Evolutionary conservation across 2,888 invertebrate genomes (phyloP).

Genomic region (Acrobasis consociella): DNA sequence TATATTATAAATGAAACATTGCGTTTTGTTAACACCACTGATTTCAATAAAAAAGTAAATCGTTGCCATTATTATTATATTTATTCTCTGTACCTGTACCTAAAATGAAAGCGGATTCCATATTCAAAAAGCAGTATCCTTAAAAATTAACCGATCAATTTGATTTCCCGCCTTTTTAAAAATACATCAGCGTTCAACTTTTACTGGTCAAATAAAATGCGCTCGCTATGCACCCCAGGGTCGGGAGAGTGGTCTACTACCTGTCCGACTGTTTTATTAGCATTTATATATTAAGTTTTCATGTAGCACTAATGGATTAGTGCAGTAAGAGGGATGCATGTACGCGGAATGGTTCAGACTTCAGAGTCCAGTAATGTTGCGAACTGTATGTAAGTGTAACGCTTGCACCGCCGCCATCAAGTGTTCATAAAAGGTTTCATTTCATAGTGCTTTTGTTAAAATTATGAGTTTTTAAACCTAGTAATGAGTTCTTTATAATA

Average conservation of each 20-base stretch:
- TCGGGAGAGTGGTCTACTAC: constrained; percentile 47
- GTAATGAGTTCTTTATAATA: too few relatives aligned
- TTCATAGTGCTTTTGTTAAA: too few relatives aligned
- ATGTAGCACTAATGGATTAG: constrained; percentile 77
- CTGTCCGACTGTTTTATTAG: constrained; percentile 66
- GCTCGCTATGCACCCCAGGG: constrained; percentile 50
- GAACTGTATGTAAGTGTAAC: too few relatives aligned
- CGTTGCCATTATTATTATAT: too few relatives aligned
- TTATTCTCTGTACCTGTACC: too few relatives aligned
- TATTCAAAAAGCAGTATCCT: neutral
- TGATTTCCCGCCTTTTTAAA: constrained; percentile 12
- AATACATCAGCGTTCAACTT: constrained; percentile 8
- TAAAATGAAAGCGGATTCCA: neutral
- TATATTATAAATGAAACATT: too few relatives aligned
- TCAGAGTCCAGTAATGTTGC: neutral
- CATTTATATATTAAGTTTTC: constrained; percentile 71
- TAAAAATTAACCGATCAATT: neutral
- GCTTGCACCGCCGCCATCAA: too few relatives aligned
- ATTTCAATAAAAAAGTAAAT: too few relatives aligned
- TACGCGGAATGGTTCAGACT: constrained; percentile 13
- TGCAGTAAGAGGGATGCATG: constrained; percentile 49
- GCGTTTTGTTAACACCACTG: too few relatives aligned
- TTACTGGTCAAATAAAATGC: constrained; percentile 18
- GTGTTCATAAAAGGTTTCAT: too few relatives aligned
- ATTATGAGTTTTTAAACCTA: too few relatives aligned